Evolutionary conservation across 2,888 invertebrate species (phyloP).

Genomic region (Limenitis camilla): DNA sequence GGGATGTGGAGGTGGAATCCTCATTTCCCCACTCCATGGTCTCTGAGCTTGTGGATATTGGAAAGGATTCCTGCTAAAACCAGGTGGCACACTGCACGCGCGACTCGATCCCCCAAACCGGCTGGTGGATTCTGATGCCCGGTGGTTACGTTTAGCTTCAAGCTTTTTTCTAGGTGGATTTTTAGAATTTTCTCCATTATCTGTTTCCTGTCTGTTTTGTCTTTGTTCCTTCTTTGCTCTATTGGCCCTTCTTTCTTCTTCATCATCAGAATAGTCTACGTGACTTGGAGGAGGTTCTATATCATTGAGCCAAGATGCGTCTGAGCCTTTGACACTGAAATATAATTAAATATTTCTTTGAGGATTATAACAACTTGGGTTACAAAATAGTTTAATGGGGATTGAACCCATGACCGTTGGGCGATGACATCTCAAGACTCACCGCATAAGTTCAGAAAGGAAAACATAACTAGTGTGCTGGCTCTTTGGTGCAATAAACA

Average conservation of each 20-base stretch:
- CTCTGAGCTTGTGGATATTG: constrained; percentile 36
- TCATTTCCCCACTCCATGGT: constrained; percentile 36
- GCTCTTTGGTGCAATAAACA: constrained; percentile 88
- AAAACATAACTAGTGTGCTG: constrained; percentile 84
- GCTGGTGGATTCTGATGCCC: constrained; percentile 61
- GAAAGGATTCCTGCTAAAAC: constrained; percentile 41
- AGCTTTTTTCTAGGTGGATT: constrained; percentile 36
- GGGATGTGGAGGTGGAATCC: constrained; percentile 45
- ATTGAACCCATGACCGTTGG: not conserved
- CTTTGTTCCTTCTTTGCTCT: constrained; percentile 46
- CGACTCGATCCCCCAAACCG: constrained; percentile 57
- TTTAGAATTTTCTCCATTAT: constrained; percentile 47
- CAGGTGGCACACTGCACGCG: constrained; percentile 46
- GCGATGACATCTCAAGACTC: constrained; percentile 15
- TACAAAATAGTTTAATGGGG: not conserved
- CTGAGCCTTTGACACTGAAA: constrained; percentile 85
- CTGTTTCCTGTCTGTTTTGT: constrained; percentile 36
- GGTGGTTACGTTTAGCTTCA: constrained; percentile 49
- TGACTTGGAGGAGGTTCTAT: constrained; percentile 85
- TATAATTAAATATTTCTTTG: not conserved
- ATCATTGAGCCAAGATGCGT: constrained; percentile 91
- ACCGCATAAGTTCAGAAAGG: constrained; percentile 82
- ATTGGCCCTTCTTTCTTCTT: constrained; percentile 79
- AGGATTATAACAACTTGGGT: not conserved
- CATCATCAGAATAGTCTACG: constrained; percentile 91